phyloP scores from a whole-genome alignment of 2,888 invertebrate species.

The Microctonus aethiopoides region DNA sequence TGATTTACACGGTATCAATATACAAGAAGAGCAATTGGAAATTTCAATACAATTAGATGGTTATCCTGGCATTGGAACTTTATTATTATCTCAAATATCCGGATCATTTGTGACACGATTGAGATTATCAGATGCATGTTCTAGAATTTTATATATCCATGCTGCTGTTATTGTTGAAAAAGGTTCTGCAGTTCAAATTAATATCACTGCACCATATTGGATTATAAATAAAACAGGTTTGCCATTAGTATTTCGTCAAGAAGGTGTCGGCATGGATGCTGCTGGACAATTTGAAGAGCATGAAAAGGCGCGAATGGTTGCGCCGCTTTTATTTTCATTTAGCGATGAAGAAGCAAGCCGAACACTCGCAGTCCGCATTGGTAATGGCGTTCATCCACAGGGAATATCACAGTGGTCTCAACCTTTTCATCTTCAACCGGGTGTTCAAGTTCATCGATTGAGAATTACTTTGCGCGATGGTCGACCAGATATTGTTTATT shows the following conservation, averaged over 20 bases:
- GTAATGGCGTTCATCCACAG: constrained; percentile 73
- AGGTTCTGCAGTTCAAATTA: constrained; percentile 75
- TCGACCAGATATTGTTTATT: constrained; percentile 79
- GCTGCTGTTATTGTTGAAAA: constrained; percentile 73
- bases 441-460: constrained; percentile 71
- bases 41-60: constrained; percentile 85
- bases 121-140: constrained; percentile 79
- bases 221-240: constrained; percentile 95
- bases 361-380: constrained; percentile 81
- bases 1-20: constrained; percentile 68
- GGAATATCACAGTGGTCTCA: constrained; percentile 82
- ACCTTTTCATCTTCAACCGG: constrained; percentile 86
- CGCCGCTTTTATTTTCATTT: constrained; percentile 93
- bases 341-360: constrained; percentile 89
- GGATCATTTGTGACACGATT: constrained; percentile 76
- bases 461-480: constrained; percentile 72
- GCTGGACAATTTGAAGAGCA: constrained; percentile 96
- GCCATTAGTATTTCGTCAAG: constrained; percentile 95
- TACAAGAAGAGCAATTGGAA: constrained; percentile 76
- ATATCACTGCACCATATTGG: constrained; percentile 91
- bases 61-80: constrained; percentile 78
- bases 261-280: constrained; percentile 79
- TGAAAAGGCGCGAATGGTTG: constrained; percentile 91
- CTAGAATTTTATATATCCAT: constrained; percentile 80
- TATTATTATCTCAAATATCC: constrained; percentile 58